Evolutionary conservation across 2,797 vertebrate genomes (phyloP).

Genomic region (Pristis pectinata): DNA sequence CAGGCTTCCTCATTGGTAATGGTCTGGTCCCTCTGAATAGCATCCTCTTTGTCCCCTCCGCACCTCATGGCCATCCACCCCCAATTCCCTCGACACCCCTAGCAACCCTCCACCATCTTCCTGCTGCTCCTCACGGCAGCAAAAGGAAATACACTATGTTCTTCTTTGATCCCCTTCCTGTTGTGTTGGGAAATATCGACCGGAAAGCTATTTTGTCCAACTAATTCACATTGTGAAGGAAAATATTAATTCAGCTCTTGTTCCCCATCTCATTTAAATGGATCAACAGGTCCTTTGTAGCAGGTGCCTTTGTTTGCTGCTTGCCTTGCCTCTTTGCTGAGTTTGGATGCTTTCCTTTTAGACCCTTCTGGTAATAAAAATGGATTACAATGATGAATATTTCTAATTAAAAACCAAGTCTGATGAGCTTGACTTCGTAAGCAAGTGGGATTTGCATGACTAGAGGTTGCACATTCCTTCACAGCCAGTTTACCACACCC

Average conservation of each 20-base stretch:
- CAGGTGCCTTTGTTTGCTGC: not conserved
- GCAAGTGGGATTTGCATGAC: conserved; percentile 22
- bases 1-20: not conserved
- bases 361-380: conserved; percentile 13
- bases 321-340: conserved; percentile 13
- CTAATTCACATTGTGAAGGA: not conserved
- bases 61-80: not conserved
- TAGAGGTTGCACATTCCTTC: not conserved
- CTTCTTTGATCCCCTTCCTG: not conserved
- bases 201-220: too few species aligned
- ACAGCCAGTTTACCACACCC: not conserved
- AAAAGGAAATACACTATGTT: not conserved
- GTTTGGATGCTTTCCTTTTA: conserved; percentile 18
- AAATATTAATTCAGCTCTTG: not conserved
- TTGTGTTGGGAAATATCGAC: not conserved
- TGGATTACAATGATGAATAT: conserved; percentile 14
- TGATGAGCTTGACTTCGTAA: conserved; percentile 20
- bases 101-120: not conserved
- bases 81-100: too few species aligned
- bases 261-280: not conserved
- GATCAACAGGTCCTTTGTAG: not conserved
- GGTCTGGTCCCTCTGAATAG: too few species aligned
- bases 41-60: not conserved
- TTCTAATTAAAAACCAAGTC: conserved; percentile 15
- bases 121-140: not conserved